phyloP scores from a whole-genome alignment of 1,140 invertebrate genomes.

The Solenopsis fugax region DNA sequence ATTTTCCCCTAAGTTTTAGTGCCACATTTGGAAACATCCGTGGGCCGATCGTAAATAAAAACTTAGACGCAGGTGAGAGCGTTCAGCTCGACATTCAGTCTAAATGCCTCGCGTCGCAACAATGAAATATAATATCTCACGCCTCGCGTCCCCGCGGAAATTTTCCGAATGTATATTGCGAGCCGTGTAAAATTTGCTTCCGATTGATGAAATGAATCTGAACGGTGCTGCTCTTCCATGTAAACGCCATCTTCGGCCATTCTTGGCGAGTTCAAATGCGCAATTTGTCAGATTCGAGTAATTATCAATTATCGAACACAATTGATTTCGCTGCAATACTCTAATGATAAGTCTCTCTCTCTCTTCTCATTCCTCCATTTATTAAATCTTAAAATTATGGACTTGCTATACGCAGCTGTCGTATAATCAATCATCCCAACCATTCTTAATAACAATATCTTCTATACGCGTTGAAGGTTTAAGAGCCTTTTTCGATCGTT shows the following conservation, averaged over 20 bases:
- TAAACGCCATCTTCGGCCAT: not conserved
- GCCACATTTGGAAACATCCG: conserved; percentile 40
- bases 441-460: conserved; percentile 19
- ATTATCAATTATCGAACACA: conserved; percentile 2
- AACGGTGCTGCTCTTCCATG: not conserved
- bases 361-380: conserved; percentile 11
- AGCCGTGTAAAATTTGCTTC: not conserved
- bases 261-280: not conserved
- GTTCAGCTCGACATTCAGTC: conserved; percentile 31
- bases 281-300: not conserved
- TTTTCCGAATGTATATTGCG: conserved; percentile 3
- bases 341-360: not conserved
- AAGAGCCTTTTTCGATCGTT: conserved; percentile 23
- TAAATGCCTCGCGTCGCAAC: conserved; percentile 19
- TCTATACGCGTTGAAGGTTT: conserved; percentile 14
- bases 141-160: not conserved
- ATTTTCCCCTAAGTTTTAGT: conserved; percentile 52
- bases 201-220: not conserved
- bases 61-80: conserved; percentile 54
- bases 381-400: conserved; percentile 41
- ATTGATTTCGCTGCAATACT: not conserved
- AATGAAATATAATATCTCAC: conserved; percentile 29
- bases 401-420: conserved; percentile 19
- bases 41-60: conserved; percentile 56
- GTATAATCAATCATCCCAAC: conserved; percentile 20